Evolutionary conservation across 2,888 invertebrate species (phyloP), one percentile per base, ranked within the genome.

Genomic region (Cosmorhoe ocellata): DNA sequence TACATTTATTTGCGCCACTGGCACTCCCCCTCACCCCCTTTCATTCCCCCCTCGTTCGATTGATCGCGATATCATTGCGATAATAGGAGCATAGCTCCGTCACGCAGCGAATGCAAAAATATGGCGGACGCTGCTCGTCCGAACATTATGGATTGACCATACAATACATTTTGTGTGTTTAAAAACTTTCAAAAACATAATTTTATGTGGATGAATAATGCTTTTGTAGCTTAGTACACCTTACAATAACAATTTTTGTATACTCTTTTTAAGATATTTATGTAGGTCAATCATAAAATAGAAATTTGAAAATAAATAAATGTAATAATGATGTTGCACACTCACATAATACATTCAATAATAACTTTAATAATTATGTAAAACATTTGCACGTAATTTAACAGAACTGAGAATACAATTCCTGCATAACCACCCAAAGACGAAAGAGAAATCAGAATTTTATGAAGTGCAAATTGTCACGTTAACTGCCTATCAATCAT

Each of bases 11-110:
- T 86, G 86, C 87, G 82, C 89, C 80, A 84, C 84, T 88, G 61
- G 63, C 67, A 84, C 84, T 63, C 68, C 65, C 66, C 66, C 61
- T 74, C 65, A 63, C 71, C 64, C 18, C 61, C 57, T 8, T 38
- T 34, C 51, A 51, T 38, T 63, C 56, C 67, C 71, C 74, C 69
- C 70, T 69, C 69, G 73, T 85, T 86, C 89, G 87, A 90, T 90
- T 90, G 89, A 90, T 90, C 89, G 88, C 85, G 85, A 89, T 90
- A 90, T 89, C 88, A 90, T 89, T 89, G 88, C 81, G 86, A 88
- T 90, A 89, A 90, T 90, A 86, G 81, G 82, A 78, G 74, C 78
- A 71, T 72, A 66, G 79, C 77, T 76, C 78, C 83, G 80, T 78
- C 76, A 80, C 79, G 78, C 72, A 67, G 71, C 63, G 34, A 62